These are phyloP conservation scores for Cryptophagus acutangulus DNA, from an alignment of 2,888 invertebrate species.

Conservation along the genomic window DNA sequence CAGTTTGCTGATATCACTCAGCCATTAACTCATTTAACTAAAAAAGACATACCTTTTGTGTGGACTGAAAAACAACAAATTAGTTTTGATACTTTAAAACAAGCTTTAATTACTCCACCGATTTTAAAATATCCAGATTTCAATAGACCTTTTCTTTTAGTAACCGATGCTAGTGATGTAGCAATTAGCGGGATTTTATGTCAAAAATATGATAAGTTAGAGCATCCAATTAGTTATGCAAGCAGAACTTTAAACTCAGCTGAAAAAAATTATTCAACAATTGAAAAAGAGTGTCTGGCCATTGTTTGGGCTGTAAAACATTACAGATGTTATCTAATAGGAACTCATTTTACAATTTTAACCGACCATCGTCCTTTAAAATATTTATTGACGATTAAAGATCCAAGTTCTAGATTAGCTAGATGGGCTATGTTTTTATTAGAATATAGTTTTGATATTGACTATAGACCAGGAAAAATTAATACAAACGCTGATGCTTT, in stretches of 20 bases:
- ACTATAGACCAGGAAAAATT: slow-evolving; percentile 9
- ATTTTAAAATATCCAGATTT: slow-evolving; percentile 16
- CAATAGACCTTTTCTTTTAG: slow-evolving; percentile 9
- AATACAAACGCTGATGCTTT: slow-evolving; percentile 14
- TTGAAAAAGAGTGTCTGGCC: slow-evolving; percentile 12
- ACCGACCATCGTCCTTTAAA: slow-evolving; percentile 13
- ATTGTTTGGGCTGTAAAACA: slow-evolving; percentile 11
- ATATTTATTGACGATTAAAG: slow-evolving; percentile 14
- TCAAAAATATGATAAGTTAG: not conserved
- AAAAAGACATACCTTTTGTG: slow-evolving; percentile 20
- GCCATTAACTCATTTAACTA: slow-evolving; percentile 19
- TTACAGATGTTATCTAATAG: slow-evolving; percentile 9
- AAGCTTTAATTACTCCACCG: slow-evolving; percentile 11
- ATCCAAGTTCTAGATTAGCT: slow-evolving; percentile 13
- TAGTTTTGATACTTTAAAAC: slow-evolving; percentile 13
- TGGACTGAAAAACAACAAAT: slow-evolving; percentile 10
- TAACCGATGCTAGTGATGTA: slow-evolving; percentile 11
- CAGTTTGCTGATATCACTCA: slow-evolving; percentile 20
- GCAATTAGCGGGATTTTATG: slow-evolving; percentile 1
- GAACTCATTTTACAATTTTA: slow-evolving; percentile 11
- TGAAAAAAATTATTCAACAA: slow-evolving; percentile 16
- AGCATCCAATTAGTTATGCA: slow-evolving; percentile 4
- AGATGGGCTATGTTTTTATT: slow-evolving; percentile 9
- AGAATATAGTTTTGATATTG: slow-evolving; percentile 11
- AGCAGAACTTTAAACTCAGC: slow-evolving; percentile 14